Evolutionary conservation across 2,888 invertebrate genomes (phyloP).

Genomic region (Ornithoptera alexandrae): DNA sequence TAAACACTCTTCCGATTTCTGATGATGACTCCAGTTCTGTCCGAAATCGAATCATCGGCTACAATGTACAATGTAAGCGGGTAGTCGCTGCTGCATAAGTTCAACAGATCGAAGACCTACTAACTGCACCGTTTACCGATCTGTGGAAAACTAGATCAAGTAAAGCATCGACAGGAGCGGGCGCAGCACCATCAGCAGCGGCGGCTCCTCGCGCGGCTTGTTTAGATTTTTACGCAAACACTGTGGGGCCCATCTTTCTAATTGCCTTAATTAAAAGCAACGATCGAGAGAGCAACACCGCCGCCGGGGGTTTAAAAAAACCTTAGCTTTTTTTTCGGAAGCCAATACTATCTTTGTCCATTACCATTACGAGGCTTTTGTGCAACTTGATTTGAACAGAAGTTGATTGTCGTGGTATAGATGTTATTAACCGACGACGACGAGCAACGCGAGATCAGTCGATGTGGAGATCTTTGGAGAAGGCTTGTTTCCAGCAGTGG

Average conservation of each 20-base stretch:
- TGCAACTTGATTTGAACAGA: background rate
- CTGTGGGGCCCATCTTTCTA: slow-evolving; percentile 67
- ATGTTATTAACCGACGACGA: too few relatives aligned
- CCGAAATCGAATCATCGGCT: too few relatives aligned
- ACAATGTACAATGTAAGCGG: too few relatives aligned
- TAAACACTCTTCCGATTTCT: too few relatives aligned
- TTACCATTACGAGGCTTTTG: slow-evolving; percentile 4
- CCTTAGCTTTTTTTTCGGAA: slow-evolving; percentile 12
- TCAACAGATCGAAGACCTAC: too few relatives aligned
- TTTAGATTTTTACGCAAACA: slow-evolving; percentile 79
- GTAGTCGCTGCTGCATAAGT: too few relatives aligned
- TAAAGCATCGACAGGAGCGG: background rate
- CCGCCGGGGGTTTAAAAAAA: slow-evolving; percentile 23
- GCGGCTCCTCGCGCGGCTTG: slow-evolving; percentile 51
- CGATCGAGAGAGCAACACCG: slow-evolving; percentile 48
- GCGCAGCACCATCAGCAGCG: slow-evolving; percentile 31
- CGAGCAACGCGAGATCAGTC: too few relatives aligned
- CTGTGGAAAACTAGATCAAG: too few relatives aligned
- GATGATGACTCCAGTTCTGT: too few relatives aligned
- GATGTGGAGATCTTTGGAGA: too few relatives aligned
- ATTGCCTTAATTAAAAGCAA: slow-evolving; percentile 76
- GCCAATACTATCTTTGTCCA: slow-evolving; percentile 9
- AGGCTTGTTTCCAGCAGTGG: too few relatives aligned
- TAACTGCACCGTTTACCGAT: too few relatives aligned
- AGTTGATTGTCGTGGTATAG: background rate